phyloP scores from a whole-genome alignment of 2,113 vertebrate genomes.

The Nannospalax galili region DNA sequence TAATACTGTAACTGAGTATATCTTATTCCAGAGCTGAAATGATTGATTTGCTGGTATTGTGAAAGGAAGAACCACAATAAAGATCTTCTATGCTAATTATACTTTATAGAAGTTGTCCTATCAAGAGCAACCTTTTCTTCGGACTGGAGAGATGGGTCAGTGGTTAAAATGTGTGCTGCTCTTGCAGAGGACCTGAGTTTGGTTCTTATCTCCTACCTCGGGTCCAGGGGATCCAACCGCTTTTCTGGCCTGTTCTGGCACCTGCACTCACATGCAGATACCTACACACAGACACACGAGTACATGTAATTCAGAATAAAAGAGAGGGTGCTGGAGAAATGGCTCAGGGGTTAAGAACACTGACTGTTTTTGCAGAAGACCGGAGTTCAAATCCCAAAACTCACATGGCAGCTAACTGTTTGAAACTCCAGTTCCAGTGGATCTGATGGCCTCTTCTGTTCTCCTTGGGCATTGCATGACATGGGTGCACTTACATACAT shows the following conservation, averaged over 20 bases:
- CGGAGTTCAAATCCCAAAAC: too few species aligned
- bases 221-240: not conserved
- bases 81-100: slow-evolving; percentile 2
- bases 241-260: not conserved
- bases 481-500: too few species aligned
- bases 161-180: not conserved
- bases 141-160: not conserved
- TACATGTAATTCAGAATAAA: not conserved
- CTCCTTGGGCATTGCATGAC: too few species aligned
- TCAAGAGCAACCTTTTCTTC: not conserved
- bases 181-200: not conserved
- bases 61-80: slow-evolving; percentile 30
- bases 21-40: slow-evolving; percentile 41
- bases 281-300: too few species aligned
- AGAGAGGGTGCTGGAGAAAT: too few species aligned
- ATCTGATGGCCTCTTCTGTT: too few species aligned
- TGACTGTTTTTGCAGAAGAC: too few species aligned
- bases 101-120: slow-evolving; percentile 25
- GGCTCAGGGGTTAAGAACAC: too few species aligned
- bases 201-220: not conserved
- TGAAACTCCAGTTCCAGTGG: too few species aligned
- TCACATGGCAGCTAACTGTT: too few species aligned
- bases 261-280: not conserved
- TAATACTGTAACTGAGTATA: slow-evolving; percentile 15
- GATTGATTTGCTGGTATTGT: slow-evolving; percentile 17